phyloP scores from a whole-genome alignment of 2,113 vertebrate genomes.

The Salminus brasiliensis region DNA sequence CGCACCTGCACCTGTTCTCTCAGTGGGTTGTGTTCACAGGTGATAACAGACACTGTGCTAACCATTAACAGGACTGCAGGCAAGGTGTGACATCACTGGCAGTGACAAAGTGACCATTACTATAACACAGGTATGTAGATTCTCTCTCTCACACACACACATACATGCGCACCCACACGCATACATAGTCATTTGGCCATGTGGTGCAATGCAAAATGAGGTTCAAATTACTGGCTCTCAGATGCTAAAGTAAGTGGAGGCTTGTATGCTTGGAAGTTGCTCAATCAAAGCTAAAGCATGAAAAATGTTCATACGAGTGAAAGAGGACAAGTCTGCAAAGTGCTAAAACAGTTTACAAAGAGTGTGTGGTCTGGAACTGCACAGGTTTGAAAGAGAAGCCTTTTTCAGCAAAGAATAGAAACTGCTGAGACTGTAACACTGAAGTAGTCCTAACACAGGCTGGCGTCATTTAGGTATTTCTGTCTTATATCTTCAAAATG shows the following conservation, averaged over 20 bases:
- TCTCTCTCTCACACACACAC: background rate
- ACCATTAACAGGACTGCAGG: conserved; percentile 43
- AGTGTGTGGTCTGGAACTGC: background rate
- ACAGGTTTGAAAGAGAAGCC: no score
- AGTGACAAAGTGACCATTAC: conserved; percentile 17
- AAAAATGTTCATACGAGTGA: background rate
- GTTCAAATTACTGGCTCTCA: background rate
- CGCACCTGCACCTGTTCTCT: conserved; percentile 18
- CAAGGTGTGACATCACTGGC: conserved; percentile 17
- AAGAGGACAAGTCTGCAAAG: background rate
- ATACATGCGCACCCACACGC: background rate
- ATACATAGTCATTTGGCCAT: background rate
- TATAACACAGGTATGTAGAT: conserved; percentile 13
- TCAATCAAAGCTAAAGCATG: background rate
- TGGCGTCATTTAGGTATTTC: no score
- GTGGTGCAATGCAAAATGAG: background rate
- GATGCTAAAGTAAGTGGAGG: background rate
- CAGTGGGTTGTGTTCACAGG: conserved; percentile 7
- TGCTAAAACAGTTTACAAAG: background rate
- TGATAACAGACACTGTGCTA: conserved; percentile 4
- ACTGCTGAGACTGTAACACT: no score
- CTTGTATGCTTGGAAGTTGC: background rate
- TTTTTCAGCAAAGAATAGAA: no score
- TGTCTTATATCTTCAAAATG: no score
- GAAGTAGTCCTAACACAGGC: no score